A percentile compares a stretch with the other conserved stretches of the same genome.
phyloP scores from a whole-genome alignment of 1,140 invertebrate species.

The Orchesella cincta region DNA sequence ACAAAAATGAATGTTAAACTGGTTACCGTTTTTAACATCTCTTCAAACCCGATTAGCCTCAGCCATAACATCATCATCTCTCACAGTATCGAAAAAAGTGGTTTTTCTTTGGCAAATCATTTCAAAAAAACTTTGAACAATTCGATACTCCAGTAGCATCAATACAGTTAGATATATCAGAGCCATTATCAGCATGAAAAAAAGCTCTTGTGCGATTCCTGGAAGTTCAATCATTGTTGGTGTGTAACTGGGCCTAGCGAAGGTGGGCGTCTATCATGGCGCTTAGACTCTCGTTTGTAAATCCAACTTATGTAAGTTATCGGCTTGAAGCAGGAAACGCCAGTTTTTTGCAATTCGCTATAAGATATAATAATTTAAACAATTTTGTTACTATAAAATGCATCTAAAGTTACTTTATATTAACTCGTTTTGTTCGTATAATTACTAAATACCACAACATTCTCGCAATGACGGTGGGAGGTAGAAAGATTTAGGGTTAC shows the following conservation, averaged over 20 bases:
- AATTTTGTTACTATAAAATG: too few species aligned
- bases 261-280: too few species aligned
- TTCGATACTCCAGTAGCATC: conserved; percentile 42
- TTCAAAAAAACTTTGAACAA: conserved; percentile 35
- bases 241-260: neutral
- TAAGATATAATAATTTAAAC: conserved; percentile 27
- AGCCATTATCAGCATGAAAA: conserved; percentile 42
- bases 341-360: conserved; percentile 41
- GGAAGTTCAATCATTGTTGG: too few species aligned
- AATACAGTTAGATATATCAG: conserved; percentile 36
- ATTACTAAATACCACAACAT: conserved; percentile 50
- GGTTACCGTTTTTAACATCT: conserved; percentile 35
- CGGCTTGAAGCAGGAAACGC: conserved; percentile 43
- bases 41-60: conserved; percentile 35
- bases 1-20: too few species aligned
- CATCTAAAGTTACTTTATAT: too few species aligned
- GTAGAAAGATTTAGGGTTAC: conserved; percentile 29
- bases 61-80: conserved; percentile 43
- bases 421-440: too few species aligned
- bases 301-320: conserved; percentile 44
- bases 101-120: conserved; percentile 36
- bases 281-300: conserved; percentile 29
- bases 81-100: conserved; percentile 22
- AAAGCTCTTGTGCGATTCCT: conserved; percentile 49
- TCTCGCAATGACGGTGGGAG: conserved; percentile 28